Evolutionary conservation across 1,140 invertebrate species (phyloP), one percentile per base, ranked within the genome.

Genomic region (Vanessa tameamea): DNA sequence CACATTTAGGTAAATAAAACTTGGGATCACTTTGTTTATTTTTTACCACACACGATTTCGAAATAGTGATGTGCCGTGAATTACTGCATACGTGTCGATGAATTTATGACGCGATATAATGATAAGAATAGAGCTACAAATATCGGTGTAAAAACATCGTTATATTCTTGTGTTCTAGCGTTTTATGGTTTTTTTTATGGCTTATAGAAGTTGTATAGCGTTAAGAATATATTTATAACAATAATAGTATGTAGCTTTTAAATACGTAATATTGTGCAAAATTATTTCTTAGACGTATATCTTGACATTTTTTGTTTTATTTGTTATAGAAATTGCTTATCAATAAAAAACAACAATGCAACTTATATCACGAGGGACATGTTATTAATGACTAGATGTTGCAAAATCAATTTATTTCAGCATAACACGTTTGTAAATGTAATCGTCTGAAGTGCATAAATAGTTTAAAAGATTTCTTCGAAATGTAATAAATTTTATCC

Each of bases 31-130:
- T 82, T 77, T 87, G 80, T 88, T 88, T 89, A 78, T 88, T 91
- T 92, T 91, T 86, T 92, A 88, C 90, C 90, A 92, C 90, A 92
- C 90, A 91, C 90, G 88, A 87, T 78, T 86, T 84, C 67, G 77
- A 78, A 72, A 75, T 86, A 91, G 86, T 89, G 88, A 79, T 87
- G 88, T 70, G 67, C 74, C 63, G 78, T 77, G 78, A 78, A 74
- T 75, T 78, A 78, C 66, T 74, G 75, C 73, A 51, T 76, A 64
- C 73, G 70, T 79, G 78, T 85, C 81, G 83, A 85, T 85, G 77
- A 79, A 83, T 83, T 83, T 83, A 80, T 78, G 77, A 82, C 55
- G 63, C 66, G 69, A 73, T 61, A 76, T 66, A 75, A 64, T 64
- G 59, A 71, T 72, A 70, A 71, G 71, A 66, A 26, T 72, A 43